Base-by-base conservation (phyloP, 2,797 vertebrate genomes). In the Pipistrellus pipistrellus region DNA sequence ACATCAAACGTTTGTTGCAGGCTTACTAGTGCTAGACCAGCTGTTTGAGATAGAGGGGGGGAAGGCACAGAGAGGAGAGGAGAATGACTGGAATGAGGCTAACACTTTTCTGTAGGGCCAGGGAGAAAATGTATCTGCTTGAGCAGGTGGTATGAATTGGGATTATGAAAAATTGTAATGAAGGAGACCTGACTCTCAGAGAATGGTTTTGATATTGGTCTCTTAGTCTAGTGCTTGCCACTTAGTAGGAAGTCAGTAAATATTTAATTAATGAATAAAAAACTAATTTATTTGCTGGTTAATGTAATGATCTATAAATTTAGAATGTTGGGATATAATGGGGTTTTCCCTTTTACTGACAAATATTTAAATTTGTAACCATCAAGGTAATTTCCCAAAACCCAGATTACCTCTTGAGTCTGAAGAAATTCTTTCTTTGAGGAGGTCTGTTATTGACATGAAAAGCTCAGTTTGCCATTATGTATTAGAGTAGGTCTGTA, bases 371-470 rank as follows among this genome's bases (percentile, higher is more conserved):
- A 83, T 9, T 85, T 88, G 17, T 13, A 89, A 82, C 14, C 11
- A 89, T 71, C 20, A 64, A 75, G n/a, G 21, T 92, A 90, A 89
- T 93, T 69, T 94, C 77, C 14, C 72, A 85, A 91, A 92, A 94
- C 85, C 21, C 18, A 83, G 80, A 88, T 82, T 88, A 88, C 81
- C 95, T 32, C 85, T 93, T 68, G n/a, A 84, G 81, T 84, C 66
- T 96, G 41, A 83, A 90, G 68, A 90, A 94, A 88, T 80, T 71
- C 48, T 86, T 75, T 77, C 30, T 86, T 93, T 72, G 55, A 90
- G 35, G 93, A 83, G 30, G 80, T n/a, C 41, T 86, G 69, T 46
- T 83, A 83, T 46, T 41, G 32, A 44, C 48, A 59, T 62, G 53
- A 84, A 89, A 86, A 85, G 7, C 84, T 69, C 38, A 46, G 0